Conservation (phyloP, 2,797 vertebrate genomes). For the Coendou prehensilis region DNA sequence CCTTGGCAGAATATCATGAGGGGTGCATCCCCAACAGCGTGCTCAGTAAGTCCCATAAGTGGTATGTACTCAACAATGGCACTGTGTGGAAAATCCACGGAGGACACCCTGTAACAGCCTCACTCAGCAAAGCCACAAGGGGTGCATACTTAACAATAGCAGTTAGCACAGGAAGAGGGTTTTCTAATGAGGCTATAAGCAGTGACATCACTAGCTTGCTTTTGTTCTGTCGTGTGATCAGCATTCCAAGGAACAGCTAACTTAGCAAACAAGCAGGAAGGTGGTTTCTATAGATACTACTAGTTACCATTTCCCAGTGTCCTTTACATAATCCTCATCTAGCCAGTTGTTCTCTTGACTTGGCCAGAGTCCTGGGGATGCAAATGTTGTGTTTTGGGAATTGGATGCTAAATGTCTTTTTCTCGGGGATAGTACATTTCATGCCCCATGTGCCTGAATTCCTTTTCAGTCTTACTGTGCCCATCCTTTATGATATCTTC, state of each 20-base stretch:
- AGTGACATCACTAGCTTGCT: not conserved
- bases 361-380: not conserved
- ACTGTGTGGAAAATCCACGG: not conserved
- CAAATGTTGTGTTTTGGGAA: not conserved
- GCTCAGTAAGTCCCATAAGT: not conserved
- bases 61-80: not conserved
- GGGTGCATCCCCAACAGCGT: not conserved
- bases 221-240: not conserved
- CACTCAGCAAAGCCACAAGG: not conserved
- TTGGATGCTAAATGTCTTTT: not conserved
- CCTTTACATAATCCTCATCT: not conserved
- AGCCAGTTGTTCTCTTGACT: not conserved
- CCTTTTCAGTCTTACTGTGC: not conserved
- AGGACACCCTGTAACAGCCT: not conserved
- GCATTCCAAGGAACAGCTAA: not conserved
- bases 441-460: not conserved
- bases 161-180: not conserved
- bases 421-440: not conserved
- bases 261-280: not conserved
- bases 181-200: not conserved
- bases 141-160: not conserved
- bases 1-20: not conserved
- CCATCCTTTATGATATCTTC: not conserved
- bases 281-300: not conserved
- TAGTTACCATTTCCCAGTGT: not conserved